phyloP scores from a whole-genome alignment of 2,113 vertebrate genomes.

The Xiphophorus hellerii region DNA sequence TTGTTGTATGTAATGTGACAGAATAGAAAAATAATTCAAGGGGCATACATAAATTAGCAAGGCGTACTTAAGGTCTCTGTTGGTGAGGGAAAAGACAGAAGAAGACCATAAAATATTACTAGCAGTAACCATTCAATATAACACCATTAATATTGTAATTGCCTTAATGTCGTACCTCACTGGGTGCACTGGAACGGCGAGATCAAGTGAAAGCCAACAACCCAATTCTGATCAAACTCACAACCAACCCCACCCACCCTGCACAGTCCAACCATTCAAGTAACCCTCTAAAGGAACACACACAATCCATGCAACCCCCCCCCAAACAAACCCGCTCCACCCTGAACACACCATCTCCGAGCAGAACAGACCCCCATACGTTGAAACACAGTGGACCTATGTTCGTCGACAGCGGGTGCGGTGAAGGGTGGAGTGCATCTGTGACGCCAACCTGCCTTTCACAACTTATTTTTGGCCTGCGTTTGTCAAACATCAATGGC shows the following conservation, averaged over 20 bases:
- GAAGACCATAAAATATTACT: not conserved
- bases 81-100: too few species aligned
- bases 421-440: slow-evolving; percentile 61
- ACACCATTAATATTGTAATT: not conserved
- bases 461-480: slow-evolving; percentile 67
- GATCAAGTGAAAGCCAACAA: slow-evolving; percentile 42
- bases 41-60: not conserved
- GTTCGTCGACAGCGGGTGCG: slow-evolving; percentile 62
- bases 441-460: slow-evolving; percentile 68
- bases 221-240: slow-evolving; percentile 53
- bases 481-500: slow-evolving; percentile 61
- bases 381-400: slow-evolving; percentile 64
- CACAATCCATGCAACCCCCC: slow-evolving; percentile 35
- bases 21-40: not conserved
- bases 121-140: slow-evolving; percentile 16
- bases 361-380: slow-evolving; percentile 61
- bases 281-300: slow-evolving; percentile 34
- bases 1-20: not conserved
- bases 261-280: slow-evolving; percentile 67
- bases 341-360: slow-evolving; percentile 57
- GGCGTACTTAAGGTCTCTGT: too few species aligned
- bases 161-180: slow-evolving; percentile 26
- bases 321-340: slow-evolving; percentile 46
- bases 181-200: slow-evolving; percentile 40
- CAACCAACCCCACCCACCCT: slow-evolving; percentile 60